A percentile compares a stretch with the other conserved stretches of the same genome.
Evolutionary conservation across 2,888 invertebrate genomes (phyloP).

Genomic region (Anodontia alba): DNA sequence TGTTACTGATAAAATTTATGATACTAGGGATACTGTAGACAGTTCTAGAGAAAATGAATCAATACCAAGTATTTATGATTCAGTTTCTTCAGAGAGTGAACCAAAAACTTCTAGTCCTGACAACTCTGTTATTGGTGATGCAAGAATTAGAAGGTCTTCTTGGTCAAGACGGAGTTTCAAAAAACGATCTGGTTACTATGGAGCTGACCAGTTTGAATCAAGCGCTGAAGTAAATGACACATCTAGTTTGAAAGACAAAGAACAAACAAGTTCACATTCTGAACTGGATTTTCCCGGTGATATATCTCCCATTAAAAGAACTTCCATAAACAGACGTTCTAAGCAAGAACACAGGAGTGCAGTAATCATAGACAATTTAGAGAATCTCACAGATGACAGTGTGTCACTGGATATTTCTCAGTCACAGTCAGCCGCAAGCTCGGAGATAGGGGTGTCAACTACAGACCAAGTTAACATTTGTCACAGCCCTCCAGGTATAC

Average conservation of each 20-base stretch:
- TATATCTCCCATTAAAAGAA: constrained; percentile 55
- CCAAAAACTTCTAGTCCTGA: constrained; percentile 16
- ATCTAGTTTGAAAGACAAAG: not conserved
- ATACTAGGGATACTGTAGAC: not conserved
- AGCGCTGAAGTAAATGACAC: not conserved
- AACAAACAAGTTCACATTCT: not conserved
- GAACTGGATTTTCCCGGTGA: constrained; percentile 40
- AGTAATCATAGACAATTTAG: constrained; percentile 1
- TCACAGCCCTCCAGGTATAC: not conserved
- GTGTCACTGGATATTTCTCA: not conserved
- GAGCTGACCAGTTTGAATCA: constrained; percentile 1
- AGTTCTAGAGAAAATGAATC: not conserved
- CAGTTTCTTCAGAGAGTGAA: not conserved
- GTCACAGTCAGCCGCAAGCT: not conserved
- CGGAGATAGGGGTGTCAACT: not conserved
- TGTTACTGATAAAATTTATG: not conserved
- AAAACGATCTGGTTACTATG: constrained; percentile 3
- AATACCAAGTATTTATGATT: not conserved
- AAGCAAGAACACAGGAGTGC: constrained; percentile 27
- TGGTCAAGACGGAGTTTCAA: not conserved
- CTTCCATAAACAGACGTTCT: constrained; percentile 3
- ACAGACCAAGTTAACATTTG: not conserved
- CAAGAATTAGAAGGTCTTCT: not conserved
- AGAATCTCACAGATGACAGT: constrained; percentile 12
- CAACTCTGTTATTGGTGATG: not conserved